Conservation (phyloP, 2,797 vertebrate genomes). For the Scolopax rusticola region DNA sequence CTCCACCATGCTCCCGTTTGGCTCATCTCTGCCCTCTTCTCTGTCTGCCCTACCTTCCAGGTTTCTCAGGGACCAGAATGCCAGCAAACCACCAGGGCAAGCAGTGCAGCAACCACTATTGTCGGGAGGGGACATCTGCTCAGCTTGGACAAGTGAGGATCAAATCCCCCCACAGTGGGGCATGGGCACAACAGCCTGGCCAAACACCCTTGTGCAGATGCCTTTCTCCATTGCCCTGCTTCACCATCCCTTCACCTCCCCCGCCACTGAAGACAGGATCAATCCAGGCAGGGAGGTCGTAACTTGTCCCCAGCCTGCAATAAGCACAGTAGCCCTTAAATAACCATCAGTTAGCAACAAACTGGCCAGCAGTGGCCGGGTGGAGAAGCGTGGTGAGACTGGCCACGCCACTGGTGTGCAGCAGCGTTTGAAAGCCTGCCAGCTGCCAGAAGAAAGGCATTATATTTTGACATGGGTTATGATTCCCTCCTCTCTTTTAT, state of each 20-base stretch:
- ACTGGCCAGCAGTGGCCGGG: background rate
- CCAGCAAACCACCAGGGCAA: background rate
- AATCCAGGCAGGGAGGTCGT: background rate
- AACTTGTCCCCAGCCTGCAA: background rate
- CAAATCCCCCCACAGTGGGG: background rate
- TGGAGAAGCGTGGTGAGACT: background rate
- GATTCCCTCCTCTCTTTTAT: background rate
- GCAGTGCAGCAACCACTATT: background rate
- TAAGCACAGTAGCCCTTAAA: background rate
- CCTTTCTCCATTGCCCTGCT: background rate
- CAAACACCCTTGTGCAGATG: background rate
- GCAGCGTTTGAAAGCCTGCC: background rate
- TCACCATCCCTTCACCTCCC: background rate
- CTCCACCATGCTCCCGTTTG: rapidly evolving
- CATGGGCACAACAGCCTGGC: background rate
- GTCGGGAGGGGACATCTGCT: background rate
- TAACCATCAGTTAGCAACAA: background rate
- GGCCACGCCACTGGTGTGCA: rapidly evolving
- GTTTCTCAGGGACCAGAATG: background rate
- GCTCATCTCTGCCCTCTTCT: background rate
- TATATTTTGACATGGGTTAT: background rate
- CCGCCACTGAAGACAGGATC: background rate
- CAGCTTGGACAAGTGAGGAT: background rate
- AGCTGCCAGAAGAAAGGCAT: background rate
- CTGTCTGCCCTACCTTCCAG: background rate